Evolutionary conservation across 2,113 vertebrate species (phyloP).

Genomic region (western clawed frog (Xenopus tropicalis)): UCB_Xtro_10.0 CM004448.2:110272501-110273000

Average conservation of each 20-base stretch:
- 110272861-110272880: neutral
- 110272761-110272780: constrained; percentile 1
- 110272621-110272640: neutral
- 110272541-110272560: too few relatives aligned
- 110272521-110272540: too few relatives aligned
- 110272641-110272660: neutral
- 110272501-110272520: neutral
- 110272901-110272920: too few relatives aligned
- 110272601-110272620: too few relatives aligned
- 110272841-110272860: constrained; percentile 1
- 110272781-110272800: neutral
- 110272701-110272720: neutral
- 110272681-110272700: neutral
- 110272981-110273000: too few relatives aligned
- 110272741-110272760: neutral
- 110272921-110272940: too few relatives aligned
- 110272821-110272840: neutral
- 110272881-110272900: neutral
- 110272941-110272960: too few relatives aligned
- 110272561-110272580: neutral
- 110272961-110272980: too few relatives aligned
- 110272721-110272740: neutral
- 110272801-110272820: neutral
- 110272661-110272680: neutral
- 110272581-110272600: too few relatives aligned